Evolutionary conservation across 2,797 vertebrate species (phyloP), one percentile per base, ranked within the genome.

Genomic region (Helicolenus hilgendorfi): DNA sequence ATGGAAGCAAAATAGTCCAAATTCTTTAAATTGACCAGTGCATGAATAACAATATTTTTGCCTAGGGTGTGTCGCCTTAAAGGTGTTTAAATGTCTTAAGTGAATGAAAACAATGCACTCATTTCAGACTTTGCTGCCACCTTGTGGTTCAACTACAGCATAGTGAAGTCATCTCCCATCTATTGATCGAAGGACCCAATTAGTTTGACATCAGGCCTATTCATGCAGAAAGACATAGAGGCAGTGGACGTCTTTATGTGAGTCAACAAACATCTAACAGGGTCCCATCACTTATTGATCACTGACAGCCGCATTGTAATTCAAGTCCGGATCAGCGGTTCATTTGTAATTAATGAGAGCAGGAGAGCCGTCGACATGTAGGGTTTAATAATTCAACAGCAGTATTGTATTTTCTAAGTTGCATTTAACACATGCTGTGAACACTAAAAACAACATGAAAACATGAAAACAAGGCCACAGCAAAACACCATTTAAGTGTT

Each of bases 341-440:
- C 85, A 91, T 95, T 88, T 86, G 85, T 85, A 83, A 94, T 95
- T 94, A 89, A 95, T 90, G 92, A 91, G 79, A 74, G 79, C 36
- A 7, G 81, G 49, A 49, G 71, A 7, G 20, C 18, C 72, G 89
- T 85, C 9, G 27, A 84, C 88, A 87, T 76, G 81, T 82, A 11
- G 53, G 3, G 8, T 92, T 95, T 79, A 96, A 95, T 95, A 93
- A 94, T 94, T 93, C 20, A 95, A 60, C 41, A 73, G 78, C 14
- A 22, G 74, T 80, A 85, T 91, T 91, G 89, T 89, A 78, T 95
- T 92, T 77, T 91, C 4, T 74, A 79, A 85, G 59, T 24, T 79
- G 56, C 77, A 81, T 89, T 92, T 89, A 87, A 90, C 84, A 90
- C 72, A 80, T 65, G 77, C 53, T 59, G 55, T 24, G 73, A 79